Evolutionary conservation across 2,888 invertebrate species (phyloP), one percentile per base, ranked within the genome.

Genomic region (Ectropis crepuscularia): DNA sequence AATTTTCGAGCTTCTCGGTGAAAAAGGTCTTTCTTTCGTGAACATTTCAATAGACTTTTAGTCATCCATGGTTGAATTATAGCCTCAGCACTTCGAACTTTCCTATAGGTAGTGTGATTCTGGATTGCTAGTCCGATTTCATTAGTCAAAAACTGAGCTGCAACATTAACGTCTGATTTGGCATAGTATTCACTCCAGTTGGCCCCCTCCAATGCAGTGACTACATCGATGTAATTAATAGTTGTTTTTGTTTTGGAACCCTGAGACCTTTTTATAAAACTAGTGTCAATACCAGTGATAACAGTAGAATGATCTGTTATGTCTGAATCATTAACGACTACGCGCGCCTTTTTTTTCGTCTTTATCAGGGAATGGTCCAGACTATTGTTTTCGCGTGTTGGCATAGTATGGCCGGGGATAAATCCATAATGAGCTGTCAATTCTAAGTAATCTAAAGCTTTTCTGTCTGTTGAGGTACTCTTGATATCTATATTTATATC

Each of bases 271-370:
- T 16, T 47, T 2, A 7, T 0, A 5, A 8, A 10, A 6, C 9
- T 8, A 9, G 16, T 38, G 7, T 50, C 50, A 11, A 63, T 55
- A 2, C 54, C 63, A 12, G 46, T n/a, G 5, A 63, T 39, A 10
- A 63, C 55, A 5, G 59, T 12, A 6, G 53, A 39, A 16, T 63
- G 63, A 16, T 63, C 61, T 11, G 61, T 51, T 12, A 54, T n/a
- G 9, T 46, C 57, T 0, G 55, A 46, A 1, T 38, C 28, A 47
- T 49, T 54, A 5, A 63, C 57, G 5, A 62, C 11, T 8, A 53
- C 53, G 0, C 43, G 48, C 4, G 12, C 9, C 10, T 49, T 7
- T 16, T 53, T 47, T 2, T 37, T 42, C 2, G 60, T 37, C 36
- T 12, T 53, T 8, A 53, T 38, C 0, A 60, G 10, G 6, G 46